These are phyloP conservation scores for Turritopsis dohrnii DNA, from an alignment of 30 jellyfish, hydroid and myxozoan genomes.

Conservation along the genomic window DNA sequence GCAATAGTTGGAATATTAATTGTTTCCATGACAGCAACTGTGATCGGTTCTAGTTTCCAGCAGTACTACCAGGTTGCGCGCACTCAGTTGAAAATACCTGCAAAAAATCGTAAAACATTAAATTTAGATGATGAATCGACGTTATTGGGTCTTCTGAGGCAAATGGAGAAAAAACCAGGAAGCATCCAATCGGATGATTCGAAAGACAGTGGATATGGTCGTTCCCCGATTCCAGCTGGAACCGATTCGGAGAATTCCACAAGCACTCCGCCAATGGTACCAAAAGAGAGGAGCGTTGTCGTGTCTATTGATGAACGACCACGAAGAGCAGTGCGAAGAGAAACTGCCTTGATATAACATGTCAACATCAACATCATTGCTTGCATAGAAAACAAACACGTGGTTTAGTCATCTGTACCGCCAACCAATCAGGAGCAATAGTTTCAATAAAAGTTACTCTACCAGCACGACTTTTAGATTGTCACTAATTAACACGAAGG, in stretches of 20 bases:
- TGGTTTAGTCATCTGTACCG: no score
- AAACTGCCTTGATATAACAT: neutral
- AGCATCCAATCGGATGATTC: conserved; percentile 87
- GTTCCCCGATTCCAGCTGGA: conserved; percentile 60
- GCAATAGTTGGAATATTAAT: conserved; percentile 77
- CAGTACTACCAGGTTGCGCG: conserved; percentile 80
- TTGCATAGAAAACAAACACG: no score
- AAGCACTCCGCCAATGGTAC: neutral
- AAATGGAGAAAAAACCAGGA: conserved; percentile 36
- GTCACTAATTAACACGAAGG: no score
- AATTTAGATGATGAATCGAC: conserved; percentile 31
- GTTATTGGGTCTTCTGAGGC: conserved; percentile 46
- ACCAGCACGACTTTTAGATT: no score
- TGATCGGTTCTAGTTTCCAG: conserved; percentile 87
- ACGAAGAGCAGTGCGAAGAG: neutral
- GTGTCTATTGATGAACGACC: neutral
- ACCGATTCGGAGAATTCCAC: neutral
- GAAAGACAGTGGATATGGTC: conserved; percentile 80
- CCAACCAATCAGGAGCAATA: no score
- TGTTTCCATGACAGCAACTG: conserved; percentile 82
- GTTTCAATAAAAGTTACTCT: no score
- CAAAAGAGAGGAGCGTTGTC: neutral
- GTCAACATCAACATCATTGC: no score
- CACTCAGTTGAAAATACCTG: conserved; percentile 75
- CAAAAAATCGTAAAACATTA: conserved; percentile 38